A percentile compares a stretch with the other conserved stretches of the same genome.
Evolutionary conservation across 2,888 invertebrate genomes (phyloP).

Genomic region (Crioceris asparagi): DNA sequence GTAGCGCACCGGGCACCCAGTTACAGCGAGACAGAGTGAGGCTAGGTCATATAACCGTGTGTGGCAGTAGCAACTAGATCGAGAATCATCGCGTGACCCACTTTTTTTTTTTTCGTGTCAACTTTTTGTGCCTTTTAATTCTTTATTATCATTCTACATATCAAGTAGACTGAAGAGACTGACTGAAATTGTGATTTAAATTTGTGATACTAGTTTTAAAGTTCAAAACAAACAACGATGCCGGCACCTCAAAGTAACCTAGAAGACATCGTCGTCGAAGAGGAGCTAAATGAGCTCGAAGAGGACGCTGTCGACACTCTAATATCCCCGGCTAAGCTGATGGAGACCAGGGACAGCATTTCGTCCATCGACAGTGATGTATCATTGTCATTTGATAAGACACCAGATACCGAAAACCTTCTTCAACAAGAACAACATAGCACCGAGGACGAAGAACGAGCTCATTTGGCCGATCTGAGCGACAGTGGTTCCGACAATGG

Average conservation of each 20-base stretch:
- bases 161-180: constrained; percentile 20
- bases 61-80: constrained; percentile 34
- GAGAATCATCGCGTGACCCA: constrained; percentile 28
- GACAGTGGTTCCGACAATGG: constrained; percentile 54
- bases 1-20: too few relatives aligned
- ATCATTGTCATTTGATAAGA: constrained; percentile 43
- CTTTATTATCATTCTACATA: too few relatives aligned
- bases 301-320: constrained; percentile 32
- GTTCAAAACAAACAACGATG: constrained; percentile 23
- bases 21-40: constrained; percentile 23
- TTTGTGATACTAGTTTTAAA: constrained; percentile 32
- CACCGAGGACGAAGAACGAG: constrained; percentile 50
- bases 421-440: too few relatives aligned
- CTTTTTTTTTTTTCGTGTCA: constrained; percentile 21
- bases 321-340: constrained; percentile 40
- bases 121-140: constrained; percentile 20
- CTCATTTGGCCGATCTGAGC: constrained; percentile 50
- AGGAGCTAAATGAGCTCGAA: constrained; percentile 12
- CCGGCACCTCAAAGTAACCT: constrained; percentile 31
- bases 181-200: constrained; percentile 13
- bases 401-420: constrained; percentile 27
- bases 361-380: constrained; percentile 52
- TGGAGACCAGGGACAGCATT: constrained; percentile 48
- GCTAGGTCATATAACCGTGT: constrained; percentile 36
- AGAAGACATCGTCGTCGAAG: constrained; percentile 12